Percentiles rank a stretch among this genome's conserved stretches.
These are phyloP conservation scores for Apamea monoglypha DNA, from an alignment of 2,888 invertebrate species.

Conservation along the genomic window DNA sequence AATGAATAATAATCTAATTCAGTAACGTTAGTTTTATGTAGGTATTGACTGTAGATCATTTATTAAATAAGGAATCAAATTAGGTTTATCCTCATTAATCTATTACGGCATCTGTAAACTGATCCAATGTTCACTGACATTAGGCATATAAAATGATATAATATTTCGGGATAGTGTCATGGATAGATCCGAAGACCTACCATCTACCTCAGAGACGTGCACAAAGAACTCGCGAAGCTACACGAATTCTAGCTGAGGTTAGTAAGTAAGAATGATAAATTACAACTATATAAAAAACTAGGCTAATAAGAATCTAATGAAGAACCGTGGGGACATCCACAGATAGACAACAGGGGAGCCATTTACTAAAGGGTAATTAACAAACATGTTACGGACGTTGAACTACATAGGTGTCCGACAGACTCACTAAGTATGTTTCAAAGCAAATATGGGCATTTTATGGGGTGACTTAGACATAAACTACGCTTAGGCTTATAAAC, in stretches of 20 bases:
- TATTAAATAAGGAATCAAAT: neutral
- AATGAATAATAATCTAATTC: neutral
- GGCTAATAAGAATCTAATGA: slow-evolving; percentile 17
- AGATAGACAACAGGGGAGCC: neutral
- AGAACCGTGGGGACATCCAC: neutral
- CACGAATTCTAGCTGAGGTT: neutral
- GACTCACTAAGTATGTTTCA: neutral
- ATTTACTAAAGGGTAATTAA: neutral
- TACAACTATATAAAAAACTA: slow-evolving; percentile 13
- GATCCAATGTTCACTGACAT: neutral
- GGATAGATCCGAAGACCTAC: neutral
- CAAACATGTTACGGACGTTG: neutral
- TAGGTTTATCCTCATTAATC: neutral
- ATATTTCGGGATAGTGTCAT: neutral
- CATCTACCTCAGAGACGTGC: neutral
- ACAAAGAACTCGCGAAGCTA: neutral
- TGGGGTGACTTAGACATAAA: slow-evolving; percentile 1
- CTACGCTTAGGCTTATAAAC: neutral
- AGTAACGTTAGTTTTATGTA: neutral
- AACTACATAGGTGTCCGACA: neutral
- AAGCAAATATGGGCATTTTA: neutral
- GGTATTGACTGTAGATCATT: neutral
- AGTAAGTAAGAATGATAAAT: slow-evolving; percentile 18
- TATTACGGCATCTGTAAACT: neutral
- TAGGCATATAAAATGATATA: neutral